Evolutionary conservation across 1,140 invertebrate genomes (phyloP).

Genomic region (Sesamia nonagrioides): DNA sequence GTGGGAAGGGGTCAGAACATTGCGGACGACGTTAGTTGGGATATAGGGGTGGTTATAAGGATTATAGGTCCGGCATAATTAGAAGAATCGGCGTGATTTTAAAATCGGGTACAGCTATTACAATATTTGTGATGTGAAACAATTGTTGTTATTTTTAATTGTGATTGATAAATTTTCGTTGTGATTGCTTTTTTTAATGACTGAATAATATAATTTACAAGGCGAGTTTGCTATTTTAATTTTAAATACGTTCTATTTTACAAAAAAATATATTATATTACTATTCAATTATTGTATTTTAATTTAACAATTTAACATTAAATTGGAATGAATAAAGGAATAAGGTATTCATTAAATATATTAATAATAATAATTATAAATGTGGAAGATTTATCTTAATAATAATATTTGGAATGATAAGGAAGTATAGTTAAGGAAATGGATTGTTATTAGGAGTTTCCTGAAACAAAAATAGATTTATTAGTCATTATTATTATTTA

Average conservation of each 20-base stretch:
- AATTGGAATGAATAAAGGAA: constrained; percentile 42
- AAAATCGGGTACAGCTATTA: no score
- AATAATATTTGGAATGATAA: constrained; percentile 43
- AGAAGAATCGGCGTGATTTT: no score
- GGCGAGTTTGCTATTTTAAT: not conserved
- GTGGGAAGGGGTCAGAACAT: constrained; percentile 54
- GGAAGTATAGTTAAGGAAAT: constrained; percentile 27
- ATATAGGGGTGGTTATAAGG: not conserved
- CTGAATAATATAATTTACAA: not conserved
- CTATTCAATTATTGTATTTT: constrained; percentile 5
- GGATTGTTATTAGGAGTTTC: constrained; percentile 22
- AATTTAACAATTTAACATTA: not conserved
- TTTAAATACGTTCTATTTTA: not conserved
- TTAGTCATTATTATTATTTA: not conserved
- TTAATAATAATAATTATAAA: constrained; percentile 6
- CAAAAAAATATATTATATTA: not conserved
- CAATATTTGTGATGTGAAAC: no score
- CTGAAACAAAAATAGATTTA: constrained; percentile 38
- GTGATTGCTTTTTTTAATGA: not conserved
- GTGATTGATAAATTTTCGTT: not conserved
- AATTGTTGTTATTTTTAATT: not conserved
- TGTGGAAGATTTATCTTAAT: constrained; percentile 12
- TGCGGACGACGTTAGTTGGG: not conserved
- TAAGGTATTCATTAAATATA: constrained; percentile 11
- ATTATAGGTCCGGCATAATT: not conserved